Evolutionary conservation across 2,888 invertebrate genomes (phyloP).

Genomic region (Adela reaumurella): DNA sequence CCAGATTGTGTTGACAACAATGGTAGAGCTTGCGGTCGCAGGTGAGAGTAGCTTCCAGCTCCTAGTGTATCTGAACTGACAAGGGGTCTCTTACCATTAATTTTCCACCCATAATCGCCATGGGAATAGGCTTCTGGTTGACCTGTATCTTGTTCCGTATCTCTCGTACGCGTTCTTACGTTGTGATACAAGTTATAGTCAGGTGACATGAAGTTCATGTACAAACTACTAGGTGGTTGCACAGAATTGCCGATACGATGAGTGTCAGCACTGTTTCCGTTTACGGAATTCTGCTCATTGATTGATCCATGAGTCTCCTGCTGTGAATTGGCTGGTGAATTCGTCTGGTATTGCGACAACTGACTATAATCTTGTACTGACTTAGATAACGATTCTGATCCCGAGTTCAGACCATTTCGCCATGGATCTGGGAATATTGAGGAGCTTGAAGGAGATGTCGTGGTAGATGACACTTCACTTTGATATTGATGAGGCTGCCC

Average conservation of each 20-base stretch:
- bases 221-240: slow-evolving; percentile 37
- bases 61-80: slow-evolving; percentile 23
- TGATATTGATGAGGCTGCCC: slow-evolving; percentile 28
- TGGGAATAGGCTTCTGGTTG: slow-evolving; percentile 35
- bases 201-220: slow-evolving; percentile 36
- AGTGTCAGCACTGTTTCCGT: slow-evolving; percentile 24
- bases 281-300: slow-evolving; percentile 12
- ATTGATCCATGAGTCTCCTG: neutral
- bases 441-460: slow-evolving; percentile 21
- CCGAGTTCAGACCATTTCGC: slow-evolving; percentile 27
- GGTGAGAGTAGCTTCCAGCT: slow-evolving; percentile 19
- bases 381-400: slow-evolving; percentile 26
- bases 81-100: slow-evolving; percentile 33
- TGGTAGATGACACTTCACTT: slow-evolving; percentile 31
- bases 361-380: slow-evolving; percentile 29
- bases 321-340: slow-evolving; percentile 19
- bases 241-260: slow-evolving; percentile 28
- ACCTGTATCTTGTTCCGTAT: slow-evolving; percentile 28
- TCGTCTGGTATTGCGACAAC: slow-evolving; percentile 25
- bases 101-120: slow-evolving; percentile 49
- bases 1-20: slow-evolving; percentile 17
- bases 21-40: slow-evolving; percentile 24
- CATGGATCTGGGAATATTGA: slow-evolving; percentile 33
- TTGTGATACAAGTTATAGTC: slow-evolving; percentile 29
- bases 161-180: slow-evolving; percentile 25